Evolutionary conservation across 2,888 invertebrate genomes (phyloP), one percentile per base, ranked within the genome.

Genomic region (Leucania comma): DNA sequence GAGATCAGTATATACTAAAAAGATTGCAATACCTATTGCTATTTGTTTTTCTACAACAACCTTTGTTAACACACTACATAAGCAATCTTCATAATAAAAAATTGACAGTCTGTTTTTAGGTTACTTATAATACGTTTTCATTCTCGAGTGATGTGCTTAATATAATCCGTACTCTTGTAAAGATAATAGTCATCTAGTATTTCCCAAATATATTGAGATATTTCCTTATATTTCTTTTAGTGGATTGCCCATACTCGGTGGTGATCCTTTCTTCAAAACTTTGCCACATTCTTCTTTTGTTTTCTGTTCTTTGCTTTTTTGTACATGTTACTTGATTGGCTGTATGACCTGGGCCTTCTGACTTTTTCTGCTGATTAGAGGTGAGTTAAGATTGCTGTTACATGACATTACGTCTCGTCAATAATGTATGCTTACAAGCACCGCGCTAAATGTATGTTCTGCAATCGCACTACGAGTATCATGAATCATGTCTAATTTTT

Each of bases 321-420:
- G 22, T 54, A 26, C 2, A 4, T 46, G 20, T 42, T 20, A 14
- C 9, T 14, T 32, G 12, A 32, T 56, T 56, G 12, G 2, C 26
- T 32, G n/a, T 26, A n/a, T 20, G 1, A 14, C 38, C 9, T 70
- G 53, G 10, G 0, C 22, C 26, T 76, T 65, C 71, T 71, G 77
- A 50, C 12, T n/a, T 32, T 42, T 0, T 12, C 32, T 48, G 2
- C 24, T 29, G 35, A 24, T n/a, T 60, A n/a, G 20, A 68, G 32
- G 69, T 75, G 61, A 75, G 68, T 78, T 83, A 75, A 73, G 59
- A 71, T 75, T 64, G 42, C 57, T 61, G 68, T 75, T 72, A 80
- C 77, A 78, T 64, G 72, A 75, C 75, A 81, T 81, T 75, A 79
- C 58, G 71, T 80, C 71, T 71, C 38, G 64, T 71, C 78, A 78